Conservation (phyloP, 2,113 vertebrate species). For the Bujurquina vittata region DNA sequence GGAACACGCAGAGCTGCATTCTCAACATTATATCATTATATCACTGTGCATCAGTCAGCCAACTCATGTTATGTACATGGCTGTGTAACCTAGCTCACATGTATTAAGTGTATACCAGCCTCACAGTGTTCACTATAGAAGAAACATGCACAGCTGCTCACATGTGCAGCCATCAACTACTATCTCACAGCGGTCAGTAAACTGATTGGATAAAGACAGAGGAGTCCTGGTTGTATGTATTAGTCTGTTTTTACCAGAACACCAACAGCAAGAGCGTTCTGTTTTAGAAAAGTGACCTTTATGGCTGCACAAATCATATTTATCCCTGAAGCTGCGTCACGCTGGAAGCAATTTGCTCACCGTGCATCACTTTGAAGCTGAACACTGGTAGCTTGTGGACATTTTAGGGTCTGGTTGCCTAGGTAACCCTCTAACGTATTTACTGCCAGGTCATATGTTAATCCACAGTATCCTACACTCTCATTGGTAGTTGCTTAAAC, state of each 20-base stretch:
- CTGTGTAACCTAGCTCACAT: neutral
- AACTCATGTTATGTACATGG: neutral
- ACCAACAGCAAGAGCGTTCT: neutral
- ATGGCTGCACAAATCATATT: neutral
- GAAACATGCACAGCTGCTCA: conserved; percentile 2
- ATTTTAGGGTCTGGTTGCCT: neutral
- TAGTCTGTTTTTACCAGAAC: no score
- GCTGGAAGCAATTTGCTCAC: no score
- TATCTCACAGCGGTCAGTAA: neutral
- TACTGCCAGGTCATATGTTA: neutral
- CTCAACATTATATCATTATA: conserved; percentile 14
- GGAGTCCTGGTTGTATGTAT: no score
- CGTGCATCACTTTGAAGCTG: neutral
- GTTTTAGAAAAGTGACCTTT: neutral
- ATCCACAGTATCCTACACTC: no score
- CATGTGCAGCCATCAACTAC: neutral
- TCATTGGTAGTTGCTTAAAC: neutral
- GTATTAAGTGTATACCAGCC: neutral
- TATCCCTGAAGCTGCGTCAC: neutral
- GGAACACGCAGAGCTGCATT: neutral
- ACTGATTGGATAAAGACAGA: neutral
- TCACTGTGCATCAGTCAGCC: neutral
- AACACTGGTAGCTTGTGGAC: neutral
- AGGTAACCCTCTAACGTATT: neutral
- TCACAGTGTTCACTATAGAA: neutral